phyloP scores from a whole-genome alignment of 1,140 invertebrate species.

The Ditylenchus dipsaci region DNA sequence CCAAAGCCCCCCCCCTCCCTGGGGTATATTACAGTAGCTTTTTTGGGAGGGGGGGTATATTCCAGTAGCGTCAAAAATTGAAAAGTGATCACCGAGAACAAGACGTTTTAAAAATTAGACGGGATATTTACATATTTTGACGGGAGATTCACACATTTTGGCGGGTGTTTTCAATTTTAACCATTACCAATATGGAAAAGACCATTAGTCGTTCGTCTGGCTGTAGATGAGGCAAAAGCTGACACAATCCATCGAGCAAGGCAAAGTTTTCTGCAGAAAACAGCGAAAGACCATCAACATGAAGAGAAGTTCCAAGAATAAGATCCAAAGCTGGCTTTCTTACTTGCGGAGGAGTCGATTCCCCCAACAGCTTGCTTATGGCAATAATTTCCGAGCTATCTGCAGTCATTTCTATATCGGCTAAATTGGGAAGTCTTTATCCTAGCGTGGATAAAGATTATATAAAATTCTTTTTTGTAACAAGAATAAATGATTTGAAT shows the following conservation, averaged over 20 bases:
- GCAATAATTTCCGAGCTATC: neutral
- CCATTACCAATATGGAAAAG: neutral
- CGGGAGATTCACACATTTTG: no score
- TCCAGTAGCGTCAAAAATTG: no score
- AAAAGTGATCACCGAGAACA: no score
- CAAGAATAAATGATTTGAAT: neutral
- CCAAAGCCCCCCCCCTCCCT: no score
- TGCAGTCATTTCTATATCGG: neutral
- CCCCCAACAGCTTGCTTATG: neutral
- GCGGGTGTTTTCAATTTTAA: no score
- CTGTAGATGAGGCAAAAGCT: neutral
- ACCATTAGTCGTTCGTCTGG: neutral
- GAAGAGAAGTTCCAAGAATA: neutral
- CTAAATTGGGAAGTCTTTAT: neutral
- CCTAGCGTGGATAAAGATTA: no score
- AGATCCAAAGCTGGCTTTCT: neutral
- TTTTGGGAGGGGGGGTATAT: no score
- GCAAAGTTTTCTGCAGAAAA: neutral
- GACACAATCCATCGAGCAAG: neutral
- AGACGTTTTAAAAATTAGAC: no score
- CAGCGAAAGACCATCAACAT: neutral
- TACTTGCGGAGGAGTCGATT: neutral
- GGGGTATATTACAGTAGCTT: no score
- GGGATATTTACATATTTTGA: no score
- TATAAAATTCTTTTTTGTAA: neutral